These are phyloP conservation scores for Epinotia brunnichana DNA, from an alignment of 2,888 invertebrate species.

Conservation along the genomic window DNA sequence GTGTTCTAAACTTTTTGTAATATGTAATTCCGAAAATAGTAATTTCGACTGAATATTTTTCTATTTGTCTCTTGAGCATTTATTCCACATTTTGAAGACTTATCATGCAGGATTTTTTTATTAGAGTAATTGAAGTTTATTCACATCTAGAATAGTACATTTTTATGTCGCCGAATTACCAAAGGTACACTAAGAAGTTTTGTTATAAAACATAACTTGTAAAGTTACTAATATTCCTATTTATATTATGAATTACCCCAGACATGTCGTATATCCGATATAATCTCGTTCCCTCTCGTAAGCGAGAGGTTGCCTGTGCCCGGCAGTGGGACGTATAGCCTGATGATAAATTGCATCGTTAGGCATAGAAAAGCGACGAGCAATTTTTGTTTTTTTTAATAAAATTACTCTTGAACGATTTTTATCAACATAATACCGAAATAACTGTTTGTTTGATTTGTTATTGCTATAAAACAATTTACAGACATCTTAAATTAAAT, in stretches of 20 bases:
- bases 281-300: background rate
- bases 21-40: background rate
- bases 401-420: too few relatives aligned
- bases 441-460: background rate
- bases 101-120: background rate
- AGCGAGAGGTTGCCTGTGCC: too few relatives aligned
- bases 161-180: background rate
- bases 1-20: slow-evolving; percentile 6
- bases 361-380: too few relatives aligned
- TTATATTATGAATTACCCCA: background rate
- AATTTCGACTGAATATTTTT: slow-evolving; percentile 24
- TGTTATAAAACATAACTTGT: background rate
- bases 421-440: too few relatives aligned
- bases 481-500: background rate
- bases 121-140: background rate
- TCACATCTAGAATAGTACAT: background rate
- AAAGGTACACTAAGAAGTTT: background rate
- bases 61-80: background rate
- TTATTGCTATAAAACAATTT: background rate
- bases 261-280: background rate
- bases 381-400: too few relatives aligned
- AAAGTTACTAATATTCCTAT: background rate
- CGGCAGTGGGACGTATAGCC: too few relatives aligned
- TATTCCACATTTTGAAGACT: slow-evolving; percentile 5
- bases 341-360: too few relatives aligned